Evolutionary conservation across 2,113 vertebrate species (phyloP).

Genomic region (Menidia beryllina): DNA sequence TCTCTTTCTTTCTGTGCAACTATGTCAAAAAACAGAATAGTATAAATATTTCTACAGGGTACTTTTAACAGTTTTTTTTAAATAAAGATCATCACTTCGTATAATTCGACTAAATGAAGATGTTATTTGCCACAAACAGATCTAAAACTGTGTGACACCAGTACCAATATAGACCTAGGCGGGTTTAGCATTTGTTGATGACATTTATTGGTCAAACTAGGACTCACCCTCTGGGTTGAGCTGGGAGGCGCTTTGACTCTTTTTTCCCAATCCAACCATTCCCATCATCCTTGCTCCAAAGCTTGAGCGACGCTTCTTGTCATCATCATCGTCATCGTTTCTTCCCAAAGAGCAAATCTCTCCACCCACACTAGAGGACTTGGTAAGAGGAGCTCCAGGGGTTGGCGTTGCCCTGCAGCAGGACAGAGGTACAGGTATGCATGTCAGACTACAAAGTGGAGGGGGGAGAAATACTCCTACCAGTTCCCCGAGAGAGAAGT

Average conservation of each 20-base stretch:
- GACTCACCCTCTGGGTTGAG: conserved; percentile 84
- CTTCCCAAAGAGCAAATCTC: conserved; percentile 93
- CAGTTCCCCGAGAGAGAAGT: conserved; percentile 54
- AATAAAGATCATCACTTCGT: too few relatives aligned
- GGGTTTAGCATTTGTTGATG: not conserved
- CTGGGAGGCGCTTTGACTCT: conserved; percentile 94
- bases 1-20: too few relatives aligned
- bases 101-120: too few relatives aligned
- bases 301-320: conserved; percentile 94
- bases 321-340: conserved; percentile 87
- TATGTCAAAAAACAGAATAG: too few relatives aligned
- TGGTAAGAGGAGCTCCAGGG: conserved; percentile 87
- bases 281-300: conserved; percentile 96
- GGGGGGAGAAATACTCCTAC: not conserved
- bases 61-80: too few relatives aligned
- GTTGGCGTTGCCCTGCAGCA: conserved; percentile 82
- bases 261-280: conserved; percentile 93
- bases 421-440: not conserved
- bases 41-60: too few relatives aligned
- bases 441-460: not conserved
- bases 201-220: conserved; percentile 2
- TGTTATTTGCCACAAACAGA: too few relatives aligned
- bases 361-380: conserved; percentile 91
- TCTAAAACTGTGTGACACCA: not conserved
- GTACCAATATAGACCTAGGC: not conserved